These are phyloP conservation scores for Blastobasis lacticolella DNA, from an alignment of 2,888 invertebrate species.

Conservation along the genomic window DNA sequence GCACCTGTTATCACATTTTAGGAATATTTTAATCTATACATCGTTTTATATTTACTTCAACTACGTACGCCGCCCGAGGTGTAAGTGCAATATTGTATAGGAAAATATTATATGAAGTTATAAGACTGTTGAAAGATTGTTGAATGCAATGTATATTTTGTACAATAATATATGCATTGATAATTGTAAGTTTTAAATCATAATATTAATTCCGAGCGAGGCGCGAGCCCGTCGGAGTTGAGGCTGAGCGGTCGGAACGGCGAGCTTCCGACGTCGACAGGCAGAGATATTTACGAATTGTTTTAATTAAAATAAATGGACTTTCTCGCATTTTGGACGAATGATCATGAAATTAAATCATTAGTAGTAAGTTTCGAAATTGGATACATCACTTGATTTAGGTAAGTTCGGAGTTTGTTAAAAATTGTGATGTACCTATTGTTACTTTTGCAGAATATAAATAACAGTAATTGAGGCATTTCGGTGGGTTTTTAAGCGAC, in stretches of 20 bases:
- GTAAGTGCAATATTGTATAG: conserved; percentile 67
- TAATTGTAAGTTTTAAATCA: conserved; percentile 46
- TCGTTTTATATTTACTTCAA: background rate
- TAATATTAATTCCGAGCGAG: conserved; percentile 28
- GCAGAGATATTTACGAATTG: too few species aligned
- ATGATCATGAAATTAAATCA: too few species aligned
- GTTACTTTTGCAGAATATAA: conserved; percentile 10
- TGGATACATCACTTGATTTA: conserved; percentile 9
- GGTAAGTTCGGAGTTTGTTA: conserved; percentile 10
- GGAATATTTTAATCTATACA: conserved; percentile 1
- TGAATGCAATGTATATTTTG: conserved; percentile 66
- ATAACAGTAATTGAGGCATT: conserved; percentile 25
- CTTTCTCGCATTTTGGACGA: too few species aligned
- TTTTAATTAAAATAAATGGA: too few species aligned
- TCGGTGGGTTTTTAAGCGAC: conserved; percentile 31
- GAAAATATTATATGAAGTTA: conserved; percentile 48
- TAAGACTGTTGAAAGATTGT: conserved; percentile 73
- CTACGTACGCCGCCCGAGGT: conserved; percentile 8
- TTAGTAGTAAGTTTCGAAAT: too few species aligned
- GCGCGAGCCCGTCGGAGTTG: too few species aligned
- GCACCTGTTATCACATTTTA: background rate
- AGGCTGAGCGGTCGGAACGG: too few species aligned
- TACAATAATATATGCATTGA: conserved; percentile 62
- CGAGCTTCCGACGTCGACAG: too few species aligned
- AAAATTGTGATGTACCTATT: conserved; percentile 4